These are phyloP conservation scores for Strix occidentalis DNA, from an alignment of 2,797 vertebrate genomes.

Conservation along the genomic window DNA sequence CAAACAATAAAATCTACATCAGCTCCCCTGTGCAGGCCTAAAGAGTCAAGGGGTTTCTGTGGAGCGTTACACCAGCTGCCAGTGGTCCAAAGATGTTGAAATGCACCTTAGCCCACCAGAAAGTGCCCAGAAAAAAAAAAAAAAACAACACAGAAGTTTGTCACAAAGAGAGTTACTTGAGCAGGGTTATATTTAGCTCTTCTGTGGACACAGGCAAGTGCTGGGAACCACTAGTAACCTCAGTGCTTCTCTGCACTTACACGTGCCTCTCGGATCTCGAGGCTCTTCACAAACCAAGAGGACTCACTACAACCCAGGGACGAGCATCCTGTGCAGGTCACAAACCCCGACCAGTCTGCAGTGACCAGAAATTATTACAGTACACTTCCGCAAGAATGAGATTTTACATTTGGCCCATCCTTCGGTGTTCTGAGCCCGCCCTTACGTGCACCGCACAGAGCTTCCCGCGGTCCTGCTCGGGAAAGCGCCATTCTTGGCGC, in stretches of 20 bases:
- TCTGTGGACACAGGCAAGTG: background rate
- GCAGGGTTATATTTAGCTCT: background rate
- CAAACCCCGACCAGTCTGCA: background rate
- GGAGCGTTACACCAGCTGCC: background rate
- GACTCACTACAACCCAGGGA: rapidly evolving
- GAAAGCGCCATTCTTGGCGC: rapidly evolving
- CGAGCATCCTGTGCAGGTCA: rapidly evolving
- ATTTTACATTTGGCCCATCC: too few species aligned
- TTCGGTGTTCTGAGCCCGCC: background rate
- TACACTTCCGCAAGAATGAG: rapidly evolving
- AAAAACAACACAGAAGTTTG: background rate
- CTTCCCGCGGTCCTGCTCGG: background rate
- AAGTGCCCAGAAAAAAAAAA: background rate
- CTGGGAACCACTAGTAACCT: background rate
- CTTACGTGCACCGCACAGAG: rapidly evolving
- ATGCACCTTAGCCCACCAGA: background rate
- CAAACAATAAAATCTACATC: background rate
- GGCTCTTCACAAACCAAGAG: too few species aligned
- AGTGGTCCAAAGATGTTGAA: background rate
- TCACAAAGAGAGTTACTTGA: background rate
- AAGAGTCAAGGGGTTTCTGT: background rate
- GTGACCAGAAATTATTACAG: too few species aligned
- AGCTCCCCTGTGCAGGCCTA: background rate
- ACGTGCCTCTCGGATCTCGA: background rate
- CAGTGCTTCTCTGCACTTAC: background rate